Base-by-base conservation (phyloP, 2,113 vertebrate genomes). In the Urocitellus parryii region DNA sequence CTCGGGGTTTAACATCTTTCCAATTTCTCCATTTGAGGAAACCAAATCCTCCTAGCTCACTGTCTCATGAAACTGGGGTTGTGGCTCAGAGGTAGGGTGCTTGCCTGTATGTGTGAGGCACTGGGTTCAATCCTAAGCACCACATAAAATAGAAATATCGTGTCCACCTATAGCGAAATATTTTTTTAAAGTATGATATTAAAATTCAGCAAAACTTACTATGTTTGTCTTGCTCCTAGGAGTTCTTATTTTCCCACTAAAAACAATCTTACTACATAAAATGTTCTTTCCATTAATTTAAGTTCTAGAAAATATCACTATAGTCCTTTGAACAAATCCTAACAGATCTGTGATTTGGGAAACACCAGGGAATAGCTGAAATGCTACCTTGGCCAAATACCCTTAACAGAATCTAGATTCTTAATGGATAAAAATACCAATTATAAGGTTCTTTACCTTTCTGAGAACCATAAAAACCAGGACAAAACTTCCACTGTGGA, bases 171-270 rank as follows among this genome's bases (percentile, higher is more conserved):
- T 45, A 45, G 45, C 8, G 1, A 8, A 45, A 45, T 45, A 45
- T 45, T 45, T 45, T 45, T 45, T 45, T 45, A 8, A 45, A 45
- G 45, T 45, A 45, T 70, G 72, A 81, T n/a, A 74, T 48, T 61
- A 88, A 88, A 95, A 61, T 51, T 88, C 78, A 94, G 53, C 39
- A 91, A 92, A 77, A 16, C 13, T 65, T 89, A 39, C 32, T 77
- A n/a, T n/a, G 39, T 37, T 76, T 24, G 51, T 45, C 48, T 82
- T 53, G 88, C 11, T 74, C 58, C 88, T 48, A 81, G 77, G 37
- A 53, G 16, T 48, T 86, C 70, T 87, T 53, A 67, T 74, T 82
- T 93, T 81, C 12, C 37, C 61, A 70, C 68, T 67, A 65, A 95
- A 94, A 51, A 63, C 0, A 61, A 56, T 32, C 5, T 29, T 86